A percentile compares a stretch with the other conserved stretches of the same genome.
These are phyloP conservation scores for Tenthredo mesomela DNA, from an alignment of 2,888 invertebrate genomes.

Conservation along the genomic window DNA sequence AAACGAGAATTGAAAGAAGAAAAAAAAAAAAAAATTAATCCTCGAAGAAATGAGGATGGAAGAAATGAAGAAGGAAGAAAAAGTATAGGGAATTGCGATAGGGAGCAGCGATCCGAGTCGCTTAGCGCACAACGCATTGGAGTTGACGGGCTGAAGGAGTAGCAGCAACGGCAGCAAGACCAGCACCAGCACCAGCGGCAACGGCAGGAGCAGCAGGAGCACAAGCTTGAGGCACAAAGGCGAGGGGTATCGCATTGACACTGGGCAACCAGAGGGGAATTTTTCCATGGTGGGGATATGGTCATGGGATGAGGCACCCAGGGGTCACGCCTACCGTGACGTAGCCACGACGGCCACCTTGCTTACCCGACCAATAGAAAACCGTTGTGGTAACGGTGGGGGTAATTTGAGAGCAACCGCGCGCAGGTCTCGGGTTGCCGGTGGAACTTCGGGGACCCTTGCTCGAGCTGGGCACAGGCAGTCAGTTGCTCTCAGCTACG, in stretches of 20 bases:
- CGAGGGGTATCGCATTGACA: slow-evolving; percentile 53
- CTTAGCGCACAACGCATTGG: slow-evolving; percentile 71
- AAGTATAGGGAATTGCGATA: neutral
- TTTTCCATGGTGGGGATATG: slow-evolving; percentile 65
- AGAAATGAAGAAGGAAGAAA: neutral
- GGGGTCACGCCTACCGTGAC: slow-evolving; percentile 73
- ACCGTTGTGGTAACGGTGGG: slow-evolving; percentile 75
- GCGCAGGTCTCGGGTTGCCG: slow-evolving; percentile 73
- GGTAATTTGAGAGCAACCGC: slow-evolving; percentile 65
- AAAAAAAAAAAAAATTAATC: neutral
- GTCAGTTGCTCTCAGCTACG: slow-evolving; percentile 80
- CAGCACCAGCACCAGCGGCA: slow-evolving; percentile 28
- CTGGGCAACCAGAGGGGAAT: slow-evolving; percentile 62
- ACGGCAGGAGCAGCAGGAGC: slow-evolving; percentile 59
- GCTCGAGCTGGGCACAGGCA: slow-evolving; percentile 76
- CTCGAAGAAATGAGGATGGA: neutral
- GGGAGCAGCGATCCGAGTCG: slow-evolving; percentile 60
- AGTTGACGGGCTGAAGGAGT: slow-evolving; percentile 51
- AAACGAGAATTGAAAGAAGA: neutral
- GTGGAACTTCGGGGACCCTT: slow-evolving; percentile 73
- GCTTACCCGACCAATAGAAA: slow-evolving; percentile 72
- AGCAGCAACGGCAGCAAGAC: slow-evolving; percentile 42
- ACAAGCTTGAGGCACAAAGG: slow-evolving; percentile 61
- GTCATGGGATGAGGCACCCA: slow-evolving; percentile 66
- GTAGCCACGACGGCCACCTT: slow-evolving; percentile 77